Conservation (phyloP, 2,797 vertebrate species). For the Notolabrus celidotus region DNA sequence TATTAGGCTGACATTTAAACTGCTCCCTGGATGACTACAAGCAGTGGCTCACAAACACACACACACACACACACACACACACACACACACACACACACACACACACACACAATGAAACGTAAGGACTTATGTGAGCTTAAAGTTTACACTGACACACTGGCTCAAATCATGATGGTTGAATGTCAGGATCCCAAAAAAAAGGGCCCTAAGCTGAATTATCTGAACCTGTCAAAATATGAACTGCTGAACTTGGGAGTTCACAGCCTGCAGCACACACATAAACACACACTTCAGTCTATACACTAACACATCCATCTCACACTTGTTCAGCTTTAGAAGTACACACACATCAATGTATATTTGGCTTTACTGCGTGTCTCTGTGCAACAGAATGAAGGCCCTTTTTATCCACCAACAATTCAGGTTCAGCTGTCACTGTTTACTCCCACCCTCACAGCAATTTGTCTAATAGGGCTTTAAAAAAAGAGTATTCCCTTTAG, state of each 20-base stretch:
- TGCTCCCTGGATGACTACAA: neutral
- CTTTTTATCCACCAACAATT: conserved; percentile 54
- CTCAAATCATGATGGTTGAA: conserved; percentile 6
- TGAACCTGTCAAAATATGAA: conserved; percentile 40
- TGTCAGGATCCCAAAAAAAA: neutral
- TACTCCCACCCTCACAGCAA: conserved; percentile 44
- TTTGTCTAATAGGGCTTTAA: conserved; percentile 54
- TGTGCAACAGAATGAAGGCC: neutral
- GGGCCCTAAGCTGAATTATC: conserved; percentile 31
- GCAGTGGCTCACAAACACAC: too few species aligned
- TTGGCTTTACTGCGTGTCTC: conserved; percentile 12
- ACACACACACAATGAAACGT: neutral
- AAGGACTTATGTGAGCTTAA: neutral
- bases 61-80: neutral
- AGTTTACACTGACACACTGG: conserved; percentile 6
- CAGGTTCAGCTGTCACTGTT: conserved; percentile 65
- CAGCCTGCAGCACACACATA: conserved; percentile 13
- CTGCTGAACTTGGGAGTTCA: conserved; percentile 41
- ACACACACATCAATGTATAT: neutral
- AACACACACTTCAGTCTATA: neutral
- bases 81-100: neutral
- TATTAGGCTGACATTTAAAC: neutral
- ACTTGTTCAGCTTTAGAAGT: neutral
- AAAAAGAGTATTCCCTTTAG: conserved; percentile 28
- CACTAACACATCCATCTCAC: neutral